These are phyloP conservation scores for Oscheius myriophilus DNA, from an alignment of 2,888 invertebrate genomes.

Conservation along the genomic window DNA sequence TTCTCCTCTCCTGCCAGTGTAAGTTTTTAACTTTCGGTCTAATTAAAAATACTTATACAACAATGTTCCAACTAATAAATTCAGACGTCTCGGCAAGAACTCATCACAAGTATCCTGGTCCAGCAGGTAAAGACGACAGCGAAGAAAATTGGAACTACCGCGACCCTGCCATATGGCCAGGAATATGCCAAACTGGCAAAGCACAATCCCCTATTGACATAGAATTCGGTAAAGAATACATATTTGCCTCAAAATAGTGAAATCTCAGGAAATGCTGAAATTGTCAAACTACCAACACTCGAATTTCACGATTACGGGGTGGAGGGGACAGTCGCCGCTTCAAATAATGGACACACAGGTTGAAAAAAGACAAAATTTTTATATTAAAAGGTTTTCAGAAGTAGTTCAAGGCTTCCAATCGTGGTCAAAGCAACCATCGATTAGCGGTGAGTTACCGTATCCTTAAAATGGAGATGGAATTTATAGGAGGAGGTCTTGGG, in stretches of 20 bases:
- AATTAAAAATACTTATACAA: no score
- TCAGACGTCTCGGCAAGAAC: no score
- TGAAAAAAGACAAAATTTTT: constrained; percentile 4
- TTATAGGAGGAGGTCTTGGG: constrained; percentile 24
- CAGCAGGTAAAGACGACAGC: no score
- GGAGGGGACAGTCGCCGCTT: constrained; percentile 12
- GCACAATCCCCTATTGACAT: constrained; percentile 2
- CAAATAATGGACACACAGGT: constrained; percentile 37
- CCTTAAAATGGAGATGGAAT: background rate
- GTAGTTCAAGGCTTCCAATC: constrained; percentile 23
- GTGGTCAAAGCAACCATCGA: constrained; percentile 25
- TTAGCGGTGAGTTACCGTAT: constrained; percentile 6
- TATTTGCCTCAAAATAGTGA: background rate
- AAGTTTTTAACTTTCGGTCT: no score
- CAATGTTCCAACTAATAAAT: no score
- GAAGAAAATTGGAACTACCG: background rate
- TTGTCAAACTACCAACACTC: constrained; percentile 2
- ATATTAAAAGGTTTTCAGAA: constrained; percentile 7
- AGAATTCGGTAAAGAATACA: background rate
- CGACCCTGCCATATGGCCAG: background rate
- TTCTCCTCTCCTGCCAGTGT: no score
- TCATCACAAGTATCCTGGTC: no score
- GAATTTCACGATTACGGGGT: constrained; percentile 24
- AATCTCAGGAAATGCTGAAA: background rate
- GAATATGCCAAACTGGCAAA: constrained; percentile 1